These are phyloP conservation scores for Torymus texanus DNA, from an alignment of 2,888 invertebrate genomes.

Conservation along the genomic window DNA sequence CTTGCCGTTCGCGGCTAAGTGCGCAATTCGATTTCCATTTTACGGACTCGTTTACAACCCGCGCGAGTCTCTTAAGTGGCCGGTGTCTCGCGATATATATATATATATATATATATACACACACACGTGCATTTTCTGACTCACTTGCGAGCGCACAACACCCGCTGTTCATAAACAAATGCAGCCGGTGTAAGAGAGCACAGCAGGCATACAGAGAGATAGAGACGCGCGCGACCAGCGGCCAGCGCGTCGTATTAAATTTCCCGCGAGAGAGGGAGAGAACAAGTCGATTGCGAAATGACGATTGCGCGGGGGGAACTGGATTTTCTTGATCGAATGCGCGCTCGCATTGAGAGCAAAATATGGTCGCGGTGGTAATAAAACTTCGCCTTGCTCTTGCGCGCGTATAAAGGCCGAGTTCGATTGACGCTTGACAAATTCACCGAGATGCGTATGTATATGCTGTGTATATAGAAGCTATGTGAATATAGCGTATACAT, in stretches of 20 bases:
- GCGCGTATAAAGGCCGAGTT: too few relatives aligned
- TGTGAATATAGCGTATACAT: too few relatives aligned
- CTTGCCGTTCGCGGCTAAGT: constrained; percentile 13
- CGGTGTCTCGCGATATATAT: too few relatives aligned
- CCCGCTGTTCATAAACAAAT: constrained; percentile 21
- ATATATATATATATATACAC: too few relatives aligned
- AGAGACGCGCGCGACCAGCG: background rate
- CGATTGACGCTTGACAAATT: constrained; percentile 6
- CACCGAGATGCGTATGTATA: background rate
- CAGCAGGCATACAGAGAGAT: background rate
- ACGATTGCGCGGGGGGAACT: constrained; percentile 32
- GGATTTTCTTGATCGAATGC: constrained; percentile 34
- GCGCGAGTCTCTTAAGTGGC: too few relatives aligned
- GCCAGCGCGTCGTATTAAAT: constrained; percentile 26
- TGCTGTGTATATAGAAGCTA: background rate
- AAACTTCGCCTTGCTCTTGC: background rate
- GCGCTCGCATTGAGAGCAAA: background rate
- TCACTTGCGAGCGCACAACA: background rate
- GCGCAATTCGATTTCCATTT: constrained; percentile 46
- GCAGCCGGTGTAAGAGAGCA: background rate
- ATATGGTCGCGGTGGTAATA: too few relatives aligned
- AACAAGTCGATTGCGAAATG: constrained; percentile 27
- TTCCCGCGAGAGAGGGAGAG: constrained; percentile 24
- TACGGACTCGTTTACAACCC: constrained; percentile 24
- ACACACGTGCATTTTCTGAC: background rate